Conservation (phyloP, 2,797 vertebrate species). For the Rhinogobio ventralis region DNA sequence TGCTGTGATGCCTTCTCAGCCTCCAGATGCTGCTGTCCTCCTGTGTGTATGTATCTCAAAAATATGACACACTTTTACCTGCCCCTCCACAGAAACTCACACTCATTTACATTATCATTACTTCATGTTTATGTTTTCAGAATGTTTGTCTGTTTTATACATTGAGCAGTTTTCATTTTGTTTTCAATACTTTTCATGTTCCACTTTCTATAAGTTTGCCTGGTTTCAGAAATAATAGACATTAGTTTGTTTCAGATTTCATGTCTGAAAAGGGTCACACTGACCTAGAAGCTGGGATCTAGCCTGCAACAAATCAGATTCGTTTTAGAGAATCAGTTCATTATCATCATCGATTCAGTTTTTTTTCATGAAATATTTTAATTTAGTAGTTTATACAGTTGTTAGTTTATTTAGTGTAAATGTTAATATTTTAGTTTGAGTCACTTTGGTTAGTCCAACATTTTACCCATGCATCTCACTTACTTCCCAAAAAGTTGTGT, state of each 20-base stretch:
- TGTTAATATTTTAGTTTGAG: background rate
- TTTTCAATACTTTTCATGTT: background rate
- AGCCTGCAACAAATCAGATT: background rate
- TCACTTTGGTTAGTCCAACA: background rate
- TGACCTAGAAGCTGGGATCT: background rate
- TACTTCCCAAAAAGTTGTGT: background rate
- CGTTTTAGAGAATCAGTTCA: background rate
- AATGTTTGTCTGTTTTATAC: slow-evolving; percentile 4
- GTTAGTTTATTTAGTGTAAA: no score
- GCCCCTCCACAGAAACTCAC: background rate
- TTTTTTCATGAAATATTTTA: no score
- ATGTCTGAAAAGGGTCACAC: background rate
- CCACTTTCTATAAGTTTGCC: background rate
- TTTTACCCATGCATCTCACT: background rate
- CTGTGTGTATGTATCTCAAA: background rate
- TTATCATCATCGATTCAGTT: background rate
- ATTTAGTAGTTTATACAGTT: no score
- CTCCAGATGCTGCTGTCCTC: slow-evolving; percentile 91
- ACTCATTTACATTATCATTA: slow-evolving; percentile 25
- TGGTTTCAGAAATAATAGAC: background rate
- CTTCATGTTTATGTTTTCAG: background rate
- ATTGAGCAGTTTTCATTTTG: background rate
- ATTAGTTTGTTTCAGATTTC: background rate
- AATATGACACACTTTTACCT: background rate
- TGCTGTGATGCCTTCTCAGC: slow-evolving; percentile 83